Evolutionary conservation across 2,888 invertebrate species (phyloP).

Genomic region (Tenthredo livida): DNA sequence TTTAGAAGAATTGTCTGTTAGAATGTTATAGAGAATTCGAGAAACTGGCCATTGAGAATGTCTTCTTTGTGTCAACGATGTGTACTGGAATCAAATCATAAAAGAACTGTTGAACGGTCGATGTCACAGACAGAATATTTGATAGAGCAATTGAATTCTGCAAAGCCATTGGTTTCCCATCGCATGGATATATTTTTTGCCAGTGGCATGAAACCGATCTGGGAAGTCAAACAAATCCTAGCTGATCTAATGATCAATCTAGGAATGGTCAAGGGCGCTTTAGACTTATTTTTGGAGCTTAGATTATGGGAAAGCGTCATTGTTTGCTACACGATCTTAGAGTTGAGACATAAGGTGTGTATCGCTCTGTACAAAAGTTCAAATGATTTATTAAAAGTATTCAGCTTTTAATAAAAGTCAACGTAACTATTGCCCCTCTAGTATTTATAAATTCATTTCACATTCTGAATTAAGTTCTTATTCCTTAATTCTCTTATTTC

Average conservation of each 20-base stretch:
- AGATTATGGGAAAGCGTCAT: constrained; percentile 96
- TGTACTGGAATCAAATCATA: constrained; percentile 87
- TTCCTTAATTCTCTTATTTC: constrained; percentile 37
- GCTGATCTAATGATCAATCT: constrained; percentile 89
- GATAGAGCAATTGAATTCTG: constrained; percentile 80
- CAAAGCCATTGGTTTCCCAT: constrained; percentile 76
- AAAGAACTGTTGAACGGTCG: constrained; percentile 92
- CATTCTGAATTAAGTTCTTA: not conserved
- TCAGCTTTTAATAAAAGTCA: not conserved
- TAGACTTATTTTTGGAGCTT: constrained; percentile 88
- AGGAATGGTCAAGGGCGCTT: constrained; percentile 91
- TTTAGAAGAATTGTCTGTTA: constrained; percentile 57
- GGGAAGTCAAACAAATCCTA: constrained; percentile 88
- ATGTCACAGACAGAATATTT: constrained; percentile 92
- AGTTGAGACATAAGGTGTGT: constrained; percentile 89
- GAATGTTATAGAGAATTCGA: constrained; percentile 76
- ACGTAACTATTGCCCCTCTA: not conserved
- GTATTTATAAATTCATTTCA: not conserved
- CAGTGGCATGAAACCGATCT: constrained; percentile 86
- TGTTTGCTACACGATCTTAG: constrained; percentile 91
- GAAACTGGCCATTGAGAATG: constrained; percentile 86
- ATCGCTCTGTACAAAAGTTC: not conserved
- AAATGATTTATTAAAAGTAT: not conserved
- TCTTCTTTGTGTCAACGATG: constrained; percentile 88
- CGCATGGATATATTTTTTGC: constrained; percentile 85